Conservation (phyloP, 1,140 invertebrate genomes). For the Schlechtendalia chinensis region DNA sequence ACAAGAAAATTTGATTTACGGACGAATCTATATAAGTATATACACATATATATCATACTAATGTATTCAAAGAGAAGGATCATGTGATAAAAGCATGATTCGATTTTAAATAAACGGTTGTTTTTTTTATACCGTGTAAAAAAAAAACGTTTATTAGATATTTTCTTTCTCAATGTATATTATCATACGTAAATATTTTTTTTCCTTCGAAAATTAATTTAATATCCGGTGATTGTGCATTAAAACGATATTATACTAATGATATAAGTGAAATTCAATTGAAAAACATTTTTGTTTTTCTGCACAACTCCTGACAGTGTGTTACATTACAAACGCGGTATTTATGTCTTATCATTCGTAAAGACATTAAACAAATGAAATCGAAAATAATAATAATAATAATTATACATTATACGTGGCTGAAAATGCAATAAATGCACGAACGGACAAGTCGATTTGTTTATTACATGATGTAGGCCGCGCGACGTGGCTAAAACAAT, state of each 20-base stretch:
- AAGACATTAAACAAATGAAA: neutral
- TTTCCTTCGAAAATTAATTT: neutral
- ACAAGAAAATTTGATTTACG: constrained; percentile 38
- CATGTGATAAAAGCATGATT: constrained; percentile 5
- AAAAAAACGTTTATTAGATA: neutral
- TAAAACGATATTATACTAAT: neutral
- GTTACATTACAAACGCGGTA: neutral
- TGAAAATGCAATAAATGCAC: no score
- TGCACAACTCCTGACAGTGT: no score
- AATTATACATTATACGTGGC: no score
- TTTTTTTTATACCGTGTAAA: neutral
- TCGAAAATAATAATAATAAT: no score
- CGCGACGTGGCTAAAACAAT: no score
- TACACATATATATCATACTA: neutral
- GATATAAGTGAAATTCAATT: neutral
- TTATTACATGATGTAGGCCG: no score
- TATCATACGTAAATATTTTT: neutral
- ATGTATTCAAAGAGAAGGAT: no score
- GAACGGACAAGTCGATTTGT: no score
- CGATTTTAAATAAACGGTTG: neutral
- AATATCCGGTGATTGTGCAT: neutral
- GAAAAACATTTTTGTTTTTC: neutral
- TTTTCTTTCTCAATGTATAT: neutral
- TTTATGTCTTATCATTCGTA: neutral
- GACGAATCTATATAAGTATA: neutral